Base-by-base conservation (phyloP, 1,140 invertebrate genomes). In the Spodoptera litura region DNA sequence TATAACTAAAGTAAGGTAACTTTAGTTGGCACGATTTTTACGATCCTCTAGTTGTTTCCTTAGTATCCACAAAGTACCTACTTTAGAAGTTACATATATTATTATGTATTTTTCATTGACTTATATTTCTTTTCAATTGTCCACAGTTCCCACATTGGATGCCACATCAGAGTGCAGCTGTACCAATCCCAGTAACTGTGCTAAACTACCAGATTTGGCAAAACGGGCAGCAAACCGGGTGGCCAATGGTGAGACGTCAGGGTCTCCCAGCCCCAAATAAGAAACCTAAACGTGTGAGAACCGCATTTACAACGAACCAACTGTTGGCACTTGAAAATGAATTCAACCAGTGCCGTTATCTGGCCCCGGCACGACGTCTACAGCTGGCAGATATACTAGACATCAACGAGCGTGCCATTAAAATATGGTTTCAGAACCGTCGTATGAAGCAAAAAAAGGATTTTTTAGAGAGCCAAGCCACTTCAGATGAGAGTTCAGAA, bases 351-450 rank as follows among this genome's bases (percentile, higher is more conserved):
- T 53, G 74, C 4, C 88, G 85, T 64, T 93, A 91, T 72, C 81
- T 93, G 5, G 74, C 88, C 55, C 52, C 68, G 11, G 78, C 84
- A 35, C 75, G 35, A 61, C 89, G 91, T 49, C 82, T 56, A 35
- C 80, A 91, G n/a, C 78, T 94, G 6, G 78, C 91, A 8, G 55
- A 86, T 9, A 68, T 20, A 31, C 53, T 94, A 8, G 81, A 83
- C 4, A 86, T 93, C 13, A 78, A 70, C 9, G 87, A 92, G n/a
- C 90, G 84, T 75, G 85, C 80, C 55, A 84, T 93, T 51, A 93
- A 92, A 72, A 76, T 91, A 13, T 93, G 92, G 92, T 93, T 93
- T 58, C 91, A 92, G 55, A 93, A 93, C 58, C 83, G 90, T 75
- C 85, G 92, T 75, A 92, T 91, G 90, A 93, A 89, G 58, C 85